Evolutionary conservation across 2,888 invertebrate species (phyloP).

Genomic region (Subacronicta megacephala): DNA sequence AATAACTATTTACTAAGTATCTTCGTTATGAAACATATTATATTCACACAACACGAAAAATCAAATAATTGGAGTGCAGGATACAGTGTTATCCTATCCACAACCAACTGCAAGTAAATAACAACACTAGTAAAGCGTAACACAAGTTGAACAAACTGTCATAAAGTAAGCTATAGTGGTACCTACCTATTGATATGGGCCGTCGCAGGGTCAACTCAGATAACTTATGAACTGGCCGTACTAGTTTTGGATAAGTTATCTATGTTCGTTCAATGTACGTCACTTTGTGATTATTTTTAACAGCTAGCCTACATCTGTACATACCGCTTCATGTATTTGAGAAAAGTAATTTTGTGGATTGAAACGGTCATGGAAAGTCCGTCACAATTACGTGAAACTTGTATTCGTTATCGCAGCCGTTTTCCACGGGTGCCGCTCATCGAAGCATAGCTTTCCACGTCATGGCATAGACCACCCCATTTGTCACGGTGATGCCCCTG

Average conservation of each 20-base stretch:
- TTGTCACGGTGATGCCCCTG: constrained; percentile 83
- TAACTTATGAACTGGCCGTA: constrained; percentile 80
- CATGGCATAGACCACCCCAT: constrained; percentile 86
- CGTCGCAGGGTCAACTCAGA: constrained; percentile 74
- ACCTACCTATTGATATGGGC: constrained; percentile 65
- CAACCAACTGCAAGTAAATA: constrained; percentile 77
- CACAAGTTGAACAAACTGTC: constrained; percentile 85
- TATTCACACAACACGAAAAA: too few species aligned
- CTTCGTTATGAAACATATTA: too few species aligned
- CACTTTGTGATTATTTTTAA: constrained; percentile 70
- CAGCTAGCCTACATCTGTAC: constrained; percentile 50
- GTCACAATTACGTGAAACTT: constrained; percentile 65
- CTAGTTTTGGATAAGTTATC: constrained; percentile 85
- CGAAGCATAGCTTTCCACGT: constrained; percentile 81
- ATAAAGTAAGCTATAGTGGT: constrained; percentile 70
- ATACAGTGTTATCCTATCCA: constrained; percentile 5
- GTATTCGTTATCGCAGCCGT: constrained; percentile 70
- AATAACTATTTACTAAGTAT: too few species aligned
- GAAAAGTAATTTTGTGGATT: constrained; percentile 18
- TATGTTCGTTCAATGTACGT: constrained; percentile 88
- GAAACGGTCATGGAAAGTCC: constrained; percentile 58
- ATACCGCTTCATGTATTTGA: background rate
- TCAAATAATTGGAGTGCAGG: too few species aligned
- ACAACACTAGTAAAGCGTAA: constrained; percentile 70
- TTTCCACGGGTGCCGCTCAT: constrained; percentile 76